phyloP scores from a whole-genome alignment of 2,113 vertebrate genomes.

The Megaceryle torquata region DNA sequence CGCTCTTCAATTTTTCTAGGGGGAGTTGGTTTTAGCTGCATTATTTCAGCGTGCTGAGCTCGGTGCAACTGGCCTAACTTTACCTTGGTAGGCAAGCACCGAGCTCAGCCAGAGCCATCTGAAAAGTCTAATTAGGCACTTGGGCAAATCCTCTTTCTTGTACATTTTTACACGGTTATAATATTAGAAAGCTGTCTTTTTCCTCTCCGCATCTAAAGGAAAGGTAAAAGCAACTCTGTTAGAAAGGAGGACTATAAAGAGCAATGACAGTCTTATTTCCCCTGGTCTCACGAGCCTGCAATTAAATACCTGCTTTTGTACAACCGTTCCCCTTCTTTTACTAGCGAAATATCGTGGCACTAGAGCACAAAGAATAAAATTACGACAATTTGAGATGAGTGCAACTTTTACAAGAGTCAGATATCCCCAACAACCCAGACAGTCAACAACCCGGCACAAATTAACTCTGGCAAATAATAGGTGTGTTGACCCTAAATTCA shows the following conservation, averaged over 20 bases:
- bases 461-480: constrained; percentile 56
- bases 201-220: neutral
- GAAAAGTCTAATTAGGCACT: neutral
- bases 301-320: constrained; percentile 19
- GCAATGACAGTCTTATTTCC: neutral
- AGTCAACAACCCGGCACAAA: constrained; percentile 44
- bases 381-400: constrained; percentile 27
- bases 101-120: neutral
- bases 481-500: constrained; percentile 57
- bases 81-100: neutral
- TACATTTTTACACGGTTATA: fast-evolving
- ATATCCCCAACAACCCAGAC: constrained; percentile 5
- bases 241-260: neutral
- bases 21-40: neutral
- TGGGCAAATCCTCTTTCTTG: neutral
- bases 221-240: neutral
- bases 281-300: neutral
- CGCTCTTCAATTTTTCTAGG: neutral
- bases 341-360: neutral
- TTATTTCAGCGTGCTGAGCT: neutral
- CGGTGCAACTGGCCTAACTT: neutral
- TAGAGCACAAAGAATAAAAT: neutral
- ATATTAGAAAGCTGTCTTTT: neutral
- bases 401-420: constrained; percentile 43
- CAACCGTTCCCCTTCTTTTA: neutral